These are phyloP conservation scores for Epinephelus malabaricus DNA, from an alignment of 2,797 vertebrate genomes.

Conservation along the genomic window DNA sequence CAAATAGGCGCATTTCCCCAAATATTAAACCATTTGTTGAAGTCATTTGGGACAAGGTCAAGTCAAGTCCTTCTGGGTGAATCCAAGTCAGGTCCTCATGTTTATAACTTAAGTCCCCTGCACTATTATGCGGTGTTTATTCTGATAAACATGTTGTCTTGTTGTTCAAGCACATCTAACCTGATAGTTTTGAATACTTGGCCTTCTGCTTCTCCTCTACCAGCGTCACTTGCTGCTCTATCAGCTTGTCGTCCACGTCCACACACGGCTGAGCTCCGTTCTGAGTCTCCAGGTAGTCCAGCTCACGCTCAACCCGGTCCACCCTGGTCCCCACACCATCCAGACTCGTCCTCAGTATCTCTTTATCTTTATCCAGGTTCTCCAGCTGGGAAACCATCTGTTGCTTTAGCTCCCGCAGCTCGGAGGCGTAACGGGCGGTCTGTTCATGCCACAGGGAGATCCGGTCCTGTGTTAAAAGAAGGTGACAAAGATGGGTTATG, in stretches of 20 bases:
- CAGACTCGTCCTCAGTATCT: constrained; percentile 87
- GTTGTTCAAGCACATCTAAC: constrained; percentile 78
- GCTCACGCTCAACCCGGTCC: constrained; percentile 94
- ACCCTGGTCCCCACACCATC: constrained; percentile 90
- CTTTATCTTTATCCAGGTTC: constrained; percentile 93
- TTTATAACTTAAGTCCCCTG: no score
- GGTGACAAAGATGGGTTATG: constrained; percentile 3
- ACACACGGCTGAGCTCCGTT: constrained; percentile 93
- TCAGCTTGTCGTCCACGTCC: constrained; percentile 93
- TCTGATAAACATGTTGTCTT: background rate
- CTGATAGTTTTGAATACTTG: constrained; percentile 92
- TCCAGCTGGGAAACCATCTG: constrained; percentile 95
- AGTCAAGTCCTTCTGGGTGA: no score
- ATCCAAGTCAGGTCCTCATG: no score
- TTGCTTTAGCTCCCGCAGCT: constrained; percentile 97
- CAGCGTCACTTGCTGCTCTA: constrained; percentile 90
- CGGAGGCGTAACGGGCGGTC: constrained; percentile 92
- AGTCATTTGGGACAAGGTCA: no score
- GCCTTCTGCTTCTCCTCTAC: constrained; percentile 91
- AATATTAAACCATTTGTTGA: no score
- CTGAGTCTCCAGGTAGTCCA: constrained; percentile 97
- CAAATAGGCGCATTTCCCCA: no score
- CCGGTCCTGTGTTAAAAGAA: constrained; percentile 86
- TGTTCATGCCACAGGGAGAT: constrained; percentile 97
- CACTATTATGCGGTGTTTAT: background rate